Evolutionary conservation across 2,888 invertebrate species (phyloP).

Genomic region (Neocrepidodera transversa): DNA sequence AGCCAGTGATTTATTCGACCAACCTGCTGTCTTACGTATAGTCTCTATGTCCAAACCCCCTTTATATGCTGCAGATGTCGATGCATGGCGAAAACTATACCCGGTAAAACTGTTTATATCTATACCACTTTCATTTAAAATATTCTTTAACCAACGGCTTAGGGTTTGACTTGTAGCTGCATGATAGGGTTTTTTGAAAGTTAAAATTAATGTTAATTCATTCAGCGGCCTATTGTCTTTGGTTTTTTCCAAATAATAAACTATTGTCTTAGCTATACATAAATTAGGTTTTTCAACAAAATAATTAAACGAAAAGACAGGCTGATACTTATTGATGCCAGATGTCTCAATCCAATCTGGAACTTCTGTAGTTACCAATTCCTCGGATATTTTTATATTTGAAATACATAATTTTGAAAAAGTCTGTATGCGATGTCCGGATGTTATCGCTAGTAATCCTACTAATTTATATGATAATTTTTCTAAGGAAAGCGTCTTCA

Average conservation of each 20-base stretch:
- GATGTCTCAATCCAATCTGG: neutral
- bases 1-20: slow-evolving; percentile 22
- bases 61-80: slow-evolving; percentile 26
- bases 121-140: neutral
- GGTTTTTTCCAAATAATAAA: neutral
- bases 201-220: slow-evolving; percentile 9
- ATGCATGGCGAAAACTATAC: slow-evolving; percentile 28
- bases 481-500: too few species aligned
- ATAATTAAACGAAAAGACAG: neutral
- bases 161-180: slow-evolving; percentile 34
- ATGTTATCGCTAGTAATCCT: too few species aligned
- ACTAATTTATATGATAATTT: too few species aligned
- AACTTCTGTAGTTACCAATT: neutral
- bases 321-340: neutral
- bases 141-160: slow-evolving; percentile 36
- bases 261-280: neutral
- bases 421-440: too few species aligned
- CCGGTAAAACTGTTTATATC: neutral
- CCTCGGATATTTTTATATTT: too few species aligned
- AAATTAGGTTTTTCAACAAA: neutral
- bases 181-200: slow-evolving; percentile 33
- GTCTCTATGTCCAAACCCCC: slow-evolving; percentile 19
- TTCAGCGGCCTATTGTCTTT: too few species aligned
- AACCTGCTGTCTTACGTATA: slow-evolving; percentile 29
- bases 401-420: too few species aligned